Conservation (phyloP, 37 sponge, comb jelly and placozoan genomes). For the Cladorhizidae sp. region DNA sequence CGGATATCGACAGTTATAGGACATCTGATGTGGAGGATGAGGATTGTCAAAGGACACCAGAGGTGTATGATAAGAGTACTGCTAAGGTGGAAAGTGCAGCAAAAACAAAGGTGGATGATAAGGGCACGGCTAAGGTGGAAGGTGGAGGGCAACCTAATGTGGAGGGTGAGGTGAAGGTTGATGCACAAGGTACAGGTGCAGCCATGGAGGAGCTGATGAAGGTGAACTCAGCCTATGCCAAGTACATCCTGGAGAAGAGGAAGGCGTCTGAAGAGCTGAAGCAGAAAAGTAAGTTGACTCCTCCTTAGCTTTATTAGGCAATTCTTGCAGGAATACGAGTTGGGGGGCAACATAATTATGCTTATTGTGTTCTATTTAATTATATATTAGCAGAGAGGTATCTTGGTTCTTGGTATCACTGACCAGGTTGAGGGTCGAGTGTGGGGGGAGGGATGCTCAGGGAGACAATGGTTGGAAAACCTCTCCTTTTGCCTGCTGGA, state of each 20-base stretch:
- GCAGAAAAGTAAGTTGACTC: constrained; percentile 19
- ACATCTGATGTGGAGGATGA: neutral
- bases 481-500: too few relatives aligned
- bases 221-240: constrained; percentile 4
- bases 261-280: constrained; percentile 19
- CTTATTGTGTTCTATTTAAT: too few relatives aligned
- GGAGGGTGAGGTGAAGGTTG: neutral
- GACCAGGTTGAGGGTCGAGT: too few relatives aligned
- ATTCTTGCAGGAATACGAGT: too few relatives aligned
- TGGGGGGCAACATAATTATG: too few relatives aligned
- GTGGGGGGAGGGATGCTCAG: too few relatives aligned
- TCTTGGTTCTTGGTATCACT: too few relatives aligned
- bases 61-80: neutral
- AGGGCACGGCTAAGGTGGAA: neutral
- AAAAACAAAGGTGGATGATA: neutral
- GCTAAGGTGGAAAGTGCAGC: neutral
- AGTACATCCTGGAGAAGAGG: constrained; percentile 22
- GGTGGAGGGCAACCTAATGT: neutral
- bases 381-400: too few relatives aligned
- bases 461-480: too few relatives aligned
- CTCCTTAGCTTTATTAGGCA: neutral
- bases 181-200: neutral
- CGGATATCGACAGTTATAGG: neutral
- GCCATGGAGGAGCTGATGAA: neutral
- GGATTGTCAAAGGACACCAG: neutral